A percentile compares a stretch with the other conserved stretches of the same genome.
These are phyloP conservation scores for Rachycentron canadum DNA, from an alignment of 2,797 vertebrate genomes.

Conservation along the genomic window DNA sequence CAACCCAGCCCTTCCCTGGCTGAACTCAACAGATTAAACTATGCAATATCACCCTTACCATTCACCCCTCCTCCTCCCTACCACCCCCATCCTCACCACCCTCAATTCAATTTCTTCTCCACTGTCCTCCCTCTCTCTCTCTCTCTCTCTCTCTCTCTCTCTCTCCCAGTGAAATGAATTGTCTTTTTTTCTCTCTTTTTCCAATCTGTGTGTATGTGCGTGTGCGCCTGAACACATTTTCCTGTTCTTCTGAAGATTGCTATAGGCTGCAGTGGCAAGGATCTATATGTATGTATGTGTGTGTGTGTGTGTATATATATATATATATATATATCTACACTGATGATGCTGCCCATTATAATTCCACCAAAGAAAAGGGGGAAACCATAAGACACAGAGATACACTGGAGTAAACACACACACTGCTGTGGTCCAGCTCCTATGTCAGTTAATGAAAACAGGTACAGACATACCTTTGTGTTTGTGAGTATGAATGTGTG, in stretches of 20 bases:
- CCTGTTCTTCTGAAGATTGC: conserved; percentile 69
- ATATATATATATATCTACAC: conserved; percentile 1
- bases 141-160: conserved; percentile 60
- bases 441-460: conserved; percentile 7
- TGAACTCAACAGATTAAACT: conserved; percentile 88
- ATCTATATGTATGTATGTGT: conserved; percentile 14
- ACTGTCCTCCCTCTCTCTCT: conserved; percentile 49
- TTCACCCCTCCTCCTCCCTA: conserved; percentile 61
- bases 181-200: conserved; percentile 69
- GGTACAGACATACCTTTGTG: conserved; percentile 19
- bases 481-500: conserved; percentile 29
- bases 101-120: conserved; percentile 80
- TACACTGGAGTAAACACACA: neutral
- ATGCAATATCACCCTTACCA: conserved; percentile 86
- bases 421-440: conserved; percentile 6
- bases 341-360: neutral
- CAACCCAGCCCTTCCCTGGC: conserved; percentile 67
- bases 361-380: conserved; percentile 1
- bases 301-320: neutral
- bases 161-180: conserved; percentile 81
- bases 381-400: neutral
- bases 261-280: conserved; percentile 51
- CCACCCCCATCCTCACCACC: conserved; percentile 60
- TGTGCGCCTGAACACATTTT: conserved; percentile 53
- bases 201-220: conserved; percentile 49